A percentile compares a stretch with the other conserved stretches of the same genome.
Evolutionary conservation across 1,140 invertebrate species (phyloP).

Genomic region (Caenorhabditis elegans): DNA sequence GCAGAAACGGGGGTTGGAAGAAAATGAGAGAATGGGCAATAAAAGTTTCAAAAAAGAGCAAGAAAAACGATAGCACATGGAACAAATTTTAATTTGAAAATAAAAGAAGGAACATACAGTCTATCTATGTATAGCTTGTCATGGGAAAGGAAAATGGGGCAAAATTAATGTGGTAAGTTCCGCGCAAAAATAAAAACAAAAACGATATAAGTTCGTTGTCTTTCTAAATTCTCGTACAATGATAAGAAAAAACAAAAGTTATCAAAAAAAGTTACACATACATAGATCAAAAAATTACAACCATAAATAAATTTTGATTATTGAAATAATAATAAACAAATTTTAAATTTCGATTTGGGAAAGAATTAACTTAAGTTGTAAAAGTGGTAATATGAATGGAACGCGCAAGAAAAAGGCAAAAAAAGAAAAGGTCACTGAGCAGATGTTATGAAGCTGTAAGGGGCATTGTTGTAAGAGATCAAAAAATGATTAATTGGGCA

Average conservation of each 20-base stretch:
- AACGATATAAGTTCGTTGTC: slow-evolving; percentile 5
- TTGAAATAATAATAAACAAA: neutral
- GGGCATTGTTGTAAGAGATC: neutral
- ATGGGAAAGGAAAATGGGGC: neutral
- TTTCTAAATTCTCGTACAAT: neutral
- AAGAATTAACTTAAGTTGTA: too few species aligned
- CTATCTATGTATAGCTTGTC: neutral
- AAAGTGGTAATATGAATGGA: too few species aligned
- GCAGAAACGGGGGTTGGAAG: neutral
- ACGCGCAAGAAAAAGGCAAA: slow-evolving; percentile 9
- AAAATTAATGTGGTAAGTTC: neutral
- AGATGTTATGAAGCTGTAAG: neutral
- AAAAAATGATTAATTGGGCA: neutral
- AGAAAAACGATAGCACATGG: neutral
- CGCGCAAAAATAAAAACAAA: neutral
- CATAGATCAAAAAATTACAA: neutral
- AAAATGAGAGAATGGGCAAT: neutral
- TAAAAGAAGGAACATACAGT: neutral
- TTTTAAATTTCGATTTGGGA: too few species aligned
- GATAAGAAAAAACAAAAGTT: neutral
- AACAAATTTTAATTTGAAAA: neutral
- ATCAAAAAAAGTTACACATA: neutral
- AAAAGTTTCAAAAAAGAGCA: neutral
- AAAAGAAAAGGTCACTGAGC: neutral
- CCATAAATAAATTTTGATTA: neutral